These are phyloP conservation scores for Poecile atricapillus DNA, from an alignment of 2,113 vertebrate genomes.

Conservation along the genomic window DNA sequence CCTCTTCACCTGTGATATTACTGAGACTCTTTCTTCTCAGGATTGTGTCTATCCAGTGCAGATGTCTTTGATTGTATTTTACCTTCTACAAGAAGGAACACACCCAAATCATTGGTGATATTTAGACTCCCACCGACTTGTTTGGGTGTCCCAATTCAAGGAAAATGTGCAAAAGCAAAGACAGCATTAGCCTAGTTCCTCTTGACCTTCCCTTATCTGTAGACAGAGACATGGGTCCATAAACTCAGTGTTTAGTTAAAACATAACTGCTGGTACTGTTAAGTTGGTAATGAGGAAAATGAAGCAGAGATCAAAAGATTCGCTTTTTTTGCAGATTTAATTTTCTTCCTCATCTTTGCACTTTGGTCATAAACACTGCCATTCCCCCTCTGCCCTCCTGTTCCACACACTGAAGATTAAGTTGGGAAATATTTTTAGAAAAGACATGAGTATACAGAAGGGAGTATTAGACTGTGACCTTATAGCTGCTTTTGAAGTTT, in stretches of 20 bases:
- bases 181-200: conserved; percentile 10
- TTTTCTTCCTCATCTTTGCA: conserved; percentile 26
- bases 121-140: conserved; percentile 6
- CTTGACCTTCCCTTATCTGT: conserved; percentile 52
- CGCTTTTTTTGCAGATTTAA: background rate
- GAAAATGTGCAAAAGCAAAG: conserved; percentile 12
- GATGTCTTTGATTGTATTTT: background rate
- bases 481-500: conserved; percentile 53
- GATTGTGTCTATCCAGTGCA: background rate
- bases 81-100: background rate
- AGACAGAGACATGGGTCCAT: conserved; percentile 33
- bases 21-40: background rate
- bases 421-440: conserved; percentile 62
- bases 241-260: conserved; percentile 57
- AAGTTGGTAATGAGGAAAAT: conserved; percentile 50
- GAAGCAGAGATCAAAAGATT: conserved; percentile 45
- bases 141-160: conserved; percentile 12
- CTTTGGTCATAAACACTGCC: conserved; percentile 47
- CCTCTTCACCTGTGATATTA: background rate
- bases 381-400: conserved; percentile 45
- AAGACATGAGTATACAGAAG: conserved; percentile 58
- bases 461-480: conserved; percentile 40
- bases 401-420: conserved; percentile 24
- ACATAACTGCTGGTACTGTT: conserved; percentile 25
- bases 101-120: background rate